A percentile compares a stretch with the other conserved stretches of the same genome.
phyloP scores from a whole-genome alignment of 2,888 invertebrate species.

The Geophilus truncorum region DNA sequence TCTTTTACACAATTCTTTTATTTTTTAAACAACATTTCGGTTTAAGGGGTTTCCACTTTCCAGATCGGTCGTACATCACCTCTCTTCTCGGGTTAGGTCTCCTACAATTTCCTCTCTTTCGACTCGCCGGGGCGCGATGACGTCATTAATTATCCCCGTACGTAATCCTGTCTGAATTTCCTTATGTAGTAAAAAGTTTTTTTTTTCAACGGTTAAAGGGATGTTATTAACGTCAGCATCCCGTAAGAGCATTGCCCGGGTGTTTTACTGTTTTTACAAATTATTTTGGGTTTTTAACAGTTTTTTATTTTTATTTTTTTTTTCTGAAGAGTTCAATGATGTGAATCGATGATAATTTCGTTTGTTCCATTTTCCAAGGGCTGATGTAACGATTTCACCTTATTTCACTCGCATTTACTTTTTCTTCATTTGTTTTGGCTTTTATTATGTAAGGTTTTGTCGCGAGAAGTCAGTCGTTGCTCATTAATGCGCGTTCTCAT shows the following conservation, averaged over 20 bases:
- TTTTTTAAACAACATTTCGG: not conserved
- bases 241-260: not conserved
- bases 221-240: not conserved
- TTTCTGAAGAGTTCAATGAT: not conserved
- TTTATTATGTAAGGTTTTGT: not conserved
- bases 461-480: not conserved
- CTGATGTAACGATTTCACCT: not conserved
- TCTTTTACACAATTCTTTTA: not conserved
- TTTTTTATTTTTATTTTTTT: not conserved
- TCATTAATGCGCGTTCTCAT: too few relatives aligned
- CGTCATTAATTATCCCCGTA: not conserved
- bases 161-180: not conserved
- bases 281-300: not conserved
- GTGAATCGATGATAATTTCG: not conserved
- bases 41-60: not conserved
- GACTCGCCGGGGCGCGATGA: too few relatives aligned
- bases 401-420: not conserved
- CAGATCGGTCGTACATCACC: not conserved
- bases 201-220: not conserved
- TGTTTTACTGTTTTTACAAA: not conserved
- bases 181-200: not conserved
- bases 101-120: too few relatives aligned
- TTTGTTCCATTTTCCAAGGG: not conserved
- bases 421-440: not conserved
- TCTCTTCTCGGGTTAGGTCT: too few relatives aligned